Percentiles rank a stretch among this genome's conserved stretches.
Conservation (phyloP, 2,888 invertebrate genomes). For the Pilophorus perplexus region DNA sequence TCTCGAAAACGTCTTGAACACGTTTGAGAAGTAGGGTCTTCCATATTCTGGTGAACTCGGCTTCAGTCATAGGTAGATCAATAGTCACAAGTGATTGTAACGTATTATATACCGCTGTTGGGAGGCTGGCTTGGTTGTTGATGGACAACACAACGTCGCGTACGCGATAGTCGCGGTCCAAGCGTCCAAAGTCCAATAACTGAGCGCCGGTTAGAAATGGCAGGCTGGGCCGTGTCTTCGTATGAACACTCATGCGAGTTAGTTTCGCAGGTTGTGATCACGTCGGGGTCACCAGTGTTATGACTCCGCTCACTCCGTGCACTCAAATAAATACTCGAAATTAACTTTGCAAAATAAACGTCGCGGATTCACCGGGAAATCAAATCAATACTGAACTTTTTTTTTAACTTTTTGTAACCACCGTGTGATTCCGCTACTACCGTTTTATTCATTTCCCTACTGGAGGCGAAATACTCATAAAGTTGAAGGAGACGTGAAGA, state of each 20-base stretch:
- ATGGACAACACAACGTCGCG: background rate
- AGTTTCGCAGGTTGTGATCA: no score
- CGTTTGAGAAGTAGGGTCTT: background rate
- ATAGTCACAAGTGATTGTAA: background rate
- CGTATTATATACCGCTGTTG: background rate
- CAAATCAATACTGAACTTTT: no score
- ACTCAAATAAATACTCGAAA: no score
- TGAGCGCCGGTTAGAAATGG: background rate
- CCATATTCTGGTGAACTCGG: background rate
- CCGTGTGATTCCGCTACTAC: no score
- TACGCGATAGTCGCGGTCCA: conserved; percentile 5
- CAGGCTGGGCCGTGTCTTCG: conserved; percentile 3
- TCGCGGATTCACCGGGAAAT: no score
- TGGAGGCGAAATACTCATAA: no score
- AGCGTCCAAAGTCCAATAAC: background rate
- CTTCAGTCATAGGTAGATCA: background rate
- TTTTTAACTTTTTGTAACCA: no score
- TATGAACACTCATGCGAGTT: background rate
- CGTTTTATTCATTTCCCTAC: no score
- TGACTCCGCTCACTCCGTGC: no score
- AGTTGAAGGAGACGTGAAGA: no score
- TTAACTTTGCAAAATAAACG: no score
- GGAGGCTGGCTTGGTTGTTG: background rate
- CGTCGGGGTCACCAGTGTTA: no score
- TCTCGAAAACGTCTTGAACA: background rate